These are phyloP conservation scores for Crotalus tigris DNA, from an alignment of 2,113 vertebrate genomes.

Conservation along the genomic window DNA sequence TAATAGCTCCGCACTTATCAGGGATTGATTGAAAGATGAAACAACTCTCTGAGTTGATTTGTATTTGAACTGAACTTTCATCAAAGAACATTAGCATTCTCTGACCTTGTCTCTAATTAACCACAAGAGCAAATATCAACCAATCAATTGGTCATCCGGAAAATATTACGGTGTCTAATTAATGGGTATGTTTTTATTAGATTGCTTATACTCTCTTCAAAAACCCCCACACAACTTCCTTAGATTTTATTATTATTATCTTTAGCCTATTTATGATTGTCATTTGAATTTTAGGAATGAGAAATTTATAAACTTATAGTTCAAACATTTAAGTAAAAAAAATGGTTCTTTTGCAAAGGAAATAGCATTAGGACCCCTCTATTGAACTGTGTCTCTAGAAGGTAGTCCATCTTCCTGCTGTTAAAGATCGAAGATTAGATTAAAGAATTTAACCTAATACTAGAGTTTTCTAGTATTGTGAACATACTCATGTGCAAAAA, in stretches of 20 bases:
- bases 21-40: neutral
- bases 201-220: conserved; percentile 19
- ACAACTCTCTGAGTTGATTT: neutral
- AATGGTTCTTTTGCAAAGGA: neutral
- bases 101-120: neutral
- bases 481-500: neutral
- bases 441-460: neutral
- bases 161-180: conserved; percentile 42
- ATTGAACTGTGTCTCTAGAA: conserved; percentile 33
- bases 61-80: neutral
- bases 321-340: neutral
- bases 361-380: conserved; percentile 54
- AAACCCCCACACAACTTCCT: neutral
- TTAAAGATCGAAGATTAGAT: neutral
- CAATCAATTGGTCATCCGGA: conserved; percentile 20
- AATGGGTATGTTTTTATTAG: conserved; percentile 26
- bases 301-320: neutral
- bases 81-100: neutral
- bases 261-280: conserved; percentile 50
- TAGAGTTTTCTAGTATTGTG: neutral
- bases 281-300: conserved; percentile 24
- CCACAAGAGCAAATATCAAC: neutral
- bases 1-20: neutral
- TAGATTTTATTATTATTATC: conserved; percentile 27
- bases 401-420: neutral